phyloP scores from a whole-genome alignment of 2,113 vertebrate species.

The Pedionomus torquatus region DNA sequence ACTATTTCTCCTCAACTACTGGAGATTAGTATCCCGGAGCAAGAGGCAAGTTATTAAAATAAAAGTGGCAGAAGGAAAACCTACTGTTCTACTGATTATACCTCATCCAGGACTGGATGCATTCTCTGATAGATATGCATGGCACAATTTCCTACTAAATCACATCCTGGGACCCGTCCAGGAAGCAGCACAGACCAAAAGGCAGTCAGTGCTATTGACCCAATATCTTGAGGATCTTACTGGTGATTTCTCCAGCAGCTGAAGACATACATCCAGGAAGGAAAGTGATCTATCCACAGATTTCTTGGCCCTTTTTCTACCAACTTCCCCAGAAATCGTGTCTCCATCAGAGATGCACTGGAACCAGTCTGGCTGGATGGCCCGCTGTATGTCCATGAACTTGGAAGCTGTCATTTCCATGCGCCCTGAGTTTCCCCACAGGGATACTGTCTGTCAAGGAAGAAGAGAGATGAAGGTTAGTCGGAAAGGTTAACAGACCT shows the following conservation, averaged over 20 bases:
- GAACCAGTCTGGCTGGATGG: slow-evolving; percentile 90
- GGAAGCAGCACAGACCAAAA: neutral
- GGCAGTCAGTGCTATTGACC: neutral
- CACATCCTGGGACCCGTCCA: neutral
- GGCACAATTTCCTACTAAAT: neutral
- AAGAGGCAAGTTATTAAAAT: neutral
- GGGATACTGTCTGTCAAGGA: slow-evolving; percentile 83
- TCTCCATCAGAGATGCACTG: slow-evolving; percentile 94
- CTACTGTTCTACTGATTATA: neutral
- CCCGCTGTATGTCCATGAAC: slow-evolving; percentile 90
- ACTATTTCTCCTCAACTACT: neutral
- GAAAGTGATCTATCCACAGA: slow-evolving; percentile 91
- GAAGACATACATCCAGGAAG: slow-evolving; percentile 89
- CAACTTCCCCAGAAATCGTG: slow-evolving; percentile 76
- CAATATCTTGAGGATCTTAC: slow-evolving; percentile 62
- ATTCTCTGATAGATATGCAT: accelerated
- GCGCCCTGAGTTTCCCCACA: slow-evolving; percentile 92
- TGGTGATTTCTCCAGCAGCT: slow-evolving; percentile 81
- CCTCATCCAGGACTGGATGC: neutral
- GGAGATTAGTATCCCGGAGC: neutral
- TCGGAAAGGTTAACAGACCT: neutral
- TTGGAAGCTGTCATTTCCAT: slow-evolving; percentile 87
- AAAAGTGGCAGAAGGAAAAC: neutral
- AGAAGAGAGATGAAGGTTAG: neutral
- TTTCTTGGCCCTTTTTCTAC: slow-evolving; percentile 87